Conservation (phyloP, 2,888 invertebrate species). For the Stenotaenia linearis region DNA sequence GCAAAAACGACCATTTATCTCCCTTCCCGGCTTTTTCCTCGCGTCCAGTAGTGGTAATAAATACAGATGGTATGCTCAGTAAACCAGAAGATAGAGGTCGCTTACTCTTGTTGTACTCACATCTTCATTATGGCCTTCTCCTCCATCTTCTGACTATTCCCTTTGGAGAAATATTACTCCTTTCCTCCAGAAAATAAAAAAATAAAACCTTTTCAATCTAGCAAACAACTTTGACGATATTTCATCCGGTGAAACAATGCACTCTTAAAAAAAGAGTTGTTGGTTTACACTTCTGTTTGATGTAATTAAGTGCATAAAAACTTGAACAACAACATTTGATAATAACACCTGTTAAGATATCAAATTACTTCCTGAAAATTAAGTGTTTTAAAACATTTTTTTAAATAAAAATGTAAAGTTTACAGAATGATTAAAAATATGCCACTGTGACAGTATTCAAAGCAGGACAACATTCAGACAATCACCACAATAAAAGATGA, state of each 20-base stretch:
- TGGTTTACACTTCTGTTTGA: no score
- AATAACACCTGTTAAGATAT: no score
- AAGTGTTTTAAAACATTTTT: background rate
- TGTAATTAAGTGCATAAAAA: no score
- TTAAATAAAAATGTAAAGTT: background rate
- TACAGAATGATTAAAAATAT: no score
- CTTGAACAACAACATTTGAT: no score
- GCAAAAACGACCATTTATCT: constrained; percentile 19
- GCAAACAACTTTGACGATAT: background rate
- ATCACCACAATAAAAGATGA: no score
- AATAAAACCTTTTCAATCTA: background rate
- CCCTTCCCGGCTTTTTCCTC: background rate
- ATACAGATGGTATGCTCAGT: constrained; percentile 15
- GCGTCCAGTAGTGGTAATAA: constrained; percentile 10
- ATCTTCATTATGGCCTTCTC: background rate
- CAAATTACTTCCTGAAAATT: no score
- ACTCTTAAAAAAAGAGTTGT: no score
- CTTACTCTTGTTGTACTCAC: constrained; percentile 2
- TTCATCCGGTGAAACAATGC: no score
- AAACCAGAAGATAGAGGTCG: constrained; percentile 11
- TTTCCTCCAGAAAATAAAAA: no score
- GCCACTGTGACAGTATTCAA: no score
- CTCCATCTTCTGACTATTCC: background rate
- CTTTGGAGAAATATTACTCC: background rate
- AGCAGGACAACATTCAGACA: no score